Percentiles rank a stretch among this genome's conserved stretches.
Evolutionary conservation across 2,797 vertebrate genomes (phyloP).

Genomic region (Tragopan temminckii): DNA sequence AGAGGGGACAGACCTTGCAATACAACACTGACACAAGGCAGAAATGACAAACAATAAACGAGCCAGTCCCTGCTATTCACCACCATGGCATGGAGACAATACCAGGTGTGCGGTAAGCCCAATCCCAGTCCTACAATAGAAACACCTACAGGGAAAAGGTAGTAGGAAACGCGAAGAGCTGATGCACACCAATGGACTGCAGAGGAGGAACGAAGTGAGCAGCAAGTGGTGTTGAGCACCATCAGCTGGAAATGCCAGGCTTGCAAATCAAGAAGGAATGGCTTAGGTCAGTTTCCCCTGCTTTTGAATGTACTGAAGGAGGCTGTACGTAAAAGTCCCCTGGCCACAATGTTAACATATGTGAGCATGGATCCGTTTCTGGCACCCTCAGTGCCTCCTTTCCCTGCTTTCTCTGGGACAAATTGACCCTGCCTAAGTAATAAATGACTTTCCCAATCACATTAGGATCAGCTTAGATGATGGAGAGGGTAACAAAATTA

Average conservation of each 20-base stretch:
- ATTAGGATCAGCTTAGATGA: conserved; percentile 79
- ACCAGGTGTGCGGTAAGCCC: background rate
- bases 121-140: background rate
- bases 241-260: background rate
- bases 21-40: background rate
- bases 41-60: background rate
- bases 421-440: conserved; percentile 77
- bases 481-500: conserved; percentile 79
- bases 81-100: rapidly evolving
- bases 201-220: background rate
- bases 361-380: conserved; percentile 53
- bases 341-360: conserved; percentile 60
- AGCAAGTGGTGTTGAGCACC: background rate
- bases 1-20: background rate
- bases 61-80: background rate
- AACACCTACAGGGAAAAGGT: background rate
- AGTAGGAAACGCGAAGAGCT: background rate
- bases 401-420: conserved; percentile 57
- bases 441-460: conserved; percentile 76
- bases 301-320: conserved; percentile 37
- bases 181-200: background rate
- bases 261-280: conserved; percentile 29
- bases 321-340: conserved; percentile 41
- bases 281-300: conserved; percentile 11
- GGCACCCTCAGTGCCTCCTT: conserved; percentile 51